Evolutionary conservation across 2,888 invertebrate species (phyloP).

Genomic region (Osmoderma eremita): DNA sequence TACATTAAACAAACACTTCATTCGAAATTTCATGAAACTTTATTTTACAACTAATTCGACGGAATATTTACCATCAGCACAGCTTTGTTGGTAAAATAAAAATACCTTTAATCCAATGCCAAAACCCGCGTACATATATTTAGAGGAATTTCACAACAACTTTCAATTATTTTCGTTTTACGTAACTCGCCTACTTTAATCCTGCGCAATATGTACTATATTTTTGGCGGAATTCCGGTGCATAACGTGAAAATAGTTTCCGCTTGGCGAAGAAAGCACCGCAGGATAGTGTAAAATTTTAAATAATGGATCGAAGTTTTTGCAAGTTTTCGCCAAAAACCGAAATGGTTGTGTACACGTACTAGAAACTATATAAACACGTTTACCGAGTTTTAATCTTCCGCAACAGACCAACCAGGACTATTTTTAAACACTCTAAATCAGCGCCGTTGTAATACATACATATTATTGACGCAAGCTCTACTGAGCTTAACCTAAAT

Average conservation of each 20-base stretch:
- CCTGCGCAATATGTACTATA: background rate
- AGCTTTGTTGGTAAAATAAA: background rate
- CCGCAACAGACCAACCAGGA: slow-evolving; percentile 10
- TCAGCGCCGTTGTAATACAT: slow-evolving; percentile 14
- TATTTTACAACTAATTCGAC: background rate
- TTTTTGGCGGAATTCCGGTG: background rate
- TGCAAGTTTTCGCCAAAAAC: background rate
- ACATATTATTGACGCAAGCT: slow-evolving; percentile 36
- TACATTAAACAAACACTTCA: too few species aligned
- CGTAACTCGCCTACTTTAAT: slow-evolving; percentile 3
- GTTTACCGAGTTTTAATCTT: slow-evolving; percentile 13
- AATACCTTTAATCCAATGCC: background rate
- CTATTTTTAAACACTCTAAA: slow-evolving; percentile 37
- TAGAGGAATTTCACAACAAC: background rate
- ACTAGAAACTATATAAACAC: background rate
- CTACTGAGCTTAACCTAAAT: slow-evolving; percentile 34
- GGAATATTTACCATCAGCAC: background rate
- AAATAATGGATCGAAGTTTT: background rate
- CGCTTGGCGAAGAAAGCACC: too few species aligned
- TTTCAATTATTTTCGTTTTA: slow-evolving; percentile 13
- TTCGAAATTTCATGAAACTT: background rate
- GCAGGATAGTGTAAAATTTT: too few species aligned
- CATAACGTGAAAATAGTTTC: background rate
- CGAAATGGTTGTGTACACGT: background rate
- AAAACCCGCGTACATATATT: background rate